Evolutionary conservation across 2,113 vertebrate genomes (phyloP), one percentile per base, ranked within the genome.

Genomic region (Aspiorhynchus laticeps): DNA sequence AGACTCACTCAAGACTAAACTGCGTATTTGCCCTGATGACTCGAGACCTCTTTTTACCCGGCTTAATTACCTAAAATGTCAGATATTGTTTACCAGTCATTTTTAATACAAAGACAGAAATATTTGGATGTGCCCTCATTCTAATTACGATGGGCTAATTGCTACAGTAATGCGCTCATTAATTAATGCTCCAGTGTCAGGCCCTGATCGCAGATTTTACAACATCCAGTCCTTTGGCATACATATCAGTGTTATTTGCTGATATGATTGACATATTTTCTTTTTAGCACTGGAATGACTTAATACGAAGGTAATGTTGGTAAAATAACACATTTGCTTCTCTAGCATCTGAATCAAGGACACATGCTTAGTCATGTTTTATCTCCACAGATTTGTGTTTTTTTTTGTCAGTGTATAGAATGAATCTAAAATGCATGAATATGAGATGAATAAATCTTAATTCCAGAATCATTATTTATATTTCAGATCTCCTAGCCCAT

Each of bases 61-160:
- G 71, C 77, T 83, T 83, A 74, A 80, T 87, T 84, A 84, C 82
- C 38, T 24, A 11, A 86, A 84, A 48, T 56, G 33, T 73, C 88
- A 89, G 67, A 89, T 88, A 83, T 86, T 74, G 21, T 90, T 87
- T 75, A 87, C 84, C 31, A 80, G 36, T 71, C 7, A 78, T 87
- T 26, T 59, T 28, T 63, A 51, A 56, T 63, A 79, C 53, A 83
- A 86, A 87, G 69, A 61, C 74, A 33, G 63, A 83, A 38, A 10
- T 51, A 73, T 80, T 33, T 38, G 59, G 51, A 75, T 26, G 28
- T 48, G 48, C 80, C 31, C 31, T 89, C 51, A 41, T 73, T 74
- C 48, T 85, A 59, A 56, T 87, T 61, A 90, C 56, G 85, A 86
- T 85, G 53, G 24, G 41, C 67, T 88, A 85, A 89, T 89, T 88